These are phyloP conservation scores for Arizona elegans DNA, from an alignment of 2,113 vertebrate genomes.

Conservation along the genomic window DNA sequence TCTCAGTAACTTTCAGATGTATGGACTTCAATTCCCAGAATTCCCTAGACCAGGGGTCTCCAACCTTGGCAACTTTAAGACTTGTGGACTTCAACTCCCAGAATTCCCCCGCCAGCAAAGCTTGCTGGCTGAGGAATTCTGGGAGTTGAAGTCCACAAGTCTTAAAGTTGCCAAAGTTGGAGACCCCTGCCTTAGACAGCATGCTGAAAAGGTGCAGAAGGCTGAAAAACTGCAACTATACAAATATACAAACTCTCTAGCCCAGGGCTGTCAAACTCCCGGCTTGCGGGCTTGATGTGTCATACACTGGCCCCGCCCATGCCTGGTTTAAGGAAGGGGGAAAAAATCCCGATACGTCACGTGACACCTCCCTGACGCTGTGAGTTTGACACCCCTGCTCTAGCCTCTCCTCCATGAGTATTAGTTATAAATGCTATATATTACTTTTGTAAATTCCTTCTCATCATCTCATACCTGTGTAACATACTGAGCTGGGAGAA, in stretches of 20 bases:
- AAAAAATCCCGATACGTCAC: no score
- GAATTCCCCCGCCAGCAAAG: no score
- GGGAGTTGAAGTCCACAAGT: no score
- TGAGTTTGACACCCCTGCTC: no score
- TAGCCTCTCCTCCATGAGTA: neutral
- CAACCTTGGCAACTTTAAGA: no score
- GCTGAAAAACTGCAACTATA: neutral
- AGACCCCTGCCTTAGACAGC: neutral
- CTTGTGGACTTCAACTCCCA: no score
- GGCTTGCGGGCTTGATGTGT: rapidly evolving
- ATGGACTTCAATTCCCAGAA: neutral
- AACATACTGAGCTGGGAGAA: constrained; percentile 94
- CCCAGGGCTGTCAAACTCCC: no score
- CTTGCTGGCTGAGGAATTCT: no score
- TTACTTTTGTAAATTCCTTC: neutral
- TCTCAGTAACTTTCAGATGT: neutral
- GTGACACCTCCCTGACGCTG: rapidly evolving
- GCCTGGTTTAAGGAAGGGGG: no score
- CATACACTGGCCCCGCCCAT: no score
- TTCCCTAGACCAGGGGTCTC: neutral
- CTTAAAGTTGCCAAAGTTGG: no score
- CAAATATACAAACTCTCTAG: neutral
- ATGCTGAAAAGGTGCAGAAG: neutral
- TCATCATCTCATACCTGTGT: constrained; percentile 79
- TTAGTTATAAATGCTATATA: neutral